These are phyloP conservation scores for Anoura caudifer DNA, from an alignment of 2,113 vertebrate species.

Conservation along the genomic window DNA sequence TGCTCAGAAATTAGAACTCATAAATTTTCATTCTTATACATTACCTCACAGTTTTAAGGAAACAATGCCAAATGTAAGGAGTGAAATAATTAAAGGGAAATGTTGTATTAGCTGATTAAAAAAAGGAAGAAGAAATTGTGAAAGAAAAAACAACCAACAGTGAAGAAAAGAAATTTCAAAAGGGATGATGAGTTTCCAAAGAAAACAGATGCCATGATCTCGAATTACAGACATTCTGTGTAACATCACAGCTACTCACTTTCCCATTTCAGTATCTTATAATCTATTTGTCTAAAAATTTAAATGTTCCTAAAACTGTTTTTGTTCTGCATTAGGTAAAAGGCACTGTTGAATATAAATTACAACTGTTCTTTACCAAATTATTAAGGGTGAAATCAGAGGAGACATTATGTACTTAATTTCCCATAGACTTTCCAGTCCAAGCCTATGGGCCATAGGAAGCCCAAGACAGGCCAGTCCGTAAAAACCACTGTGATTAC, in stretches of 20 bases:
- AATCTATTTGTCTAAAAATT: too few relatives aligned
- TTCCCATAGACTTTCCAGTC: background rate
- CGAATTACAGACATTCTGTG: background rate
- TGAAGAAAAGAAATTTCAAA: background rate
- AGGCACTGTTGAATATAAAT: background rate
- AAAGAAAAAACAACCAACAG: background rate
- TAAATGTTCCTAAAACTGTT: background rate
- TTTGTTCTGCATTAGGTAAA: background rate
- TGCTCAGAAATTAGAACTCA: background rate
- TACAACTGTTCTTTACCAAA: background rate
- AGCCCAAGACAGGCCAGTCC: fast-evolving
- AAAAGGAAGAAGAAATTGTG: background rate
- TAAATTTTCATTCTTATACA: background rate
- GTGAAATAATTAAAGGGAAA: background rate
- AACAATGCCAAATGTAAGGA: fast-evolving
- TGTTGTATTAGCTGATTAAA: background rate
- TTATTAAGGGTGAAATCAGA: background rate
- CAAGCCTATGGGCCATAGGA: background rate
- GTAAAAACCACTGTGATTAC: background rate
- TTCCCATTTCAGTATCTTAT: background rate
- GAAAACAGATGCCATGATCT: background rate
- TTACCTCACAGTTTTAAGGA: background rate
- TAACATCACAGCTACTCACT: fast-evolving
- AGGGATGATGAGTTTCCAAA: background rate
- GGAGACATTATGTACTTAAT: background rate